phyloP scores from a whole-genome alignment of 1,140 invertebrate species.

The Tetramorium parvispinum region DNA sequence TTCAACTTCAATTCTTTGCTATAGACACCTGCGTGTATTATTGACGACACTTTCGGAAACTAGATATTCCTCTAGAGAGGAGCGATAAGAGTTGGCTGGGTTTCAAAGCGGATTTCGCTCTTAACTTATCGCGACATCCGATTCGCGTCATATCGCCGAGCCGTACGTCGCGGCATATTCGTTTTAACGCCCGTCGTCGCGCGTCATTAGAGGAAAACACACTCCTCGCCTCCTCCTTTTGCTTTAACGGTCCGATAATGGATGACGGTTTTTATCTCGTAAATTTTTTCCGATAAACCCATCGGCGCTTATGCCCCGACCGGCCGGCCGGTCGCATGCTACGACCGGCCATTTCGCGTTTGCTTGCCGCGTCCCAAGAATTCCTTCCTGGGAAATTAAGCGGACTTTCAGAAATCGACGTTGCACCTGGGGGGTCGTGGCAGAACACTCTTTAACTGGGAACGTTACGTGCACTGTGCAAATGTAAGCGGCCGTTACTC shows the following conservation, averaged over 20 bases:
- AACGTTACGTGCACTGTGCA: conserved; percentile 70
- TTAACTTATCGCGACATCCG: conserved; percentile 2
- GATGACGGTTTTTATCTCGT: conserved; percentile 63
- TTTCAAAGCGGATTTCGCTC: background rate
- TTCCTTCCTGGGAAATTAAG: conserved; percentile 73
- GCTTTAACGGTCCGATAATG: conserved; percentile 68
- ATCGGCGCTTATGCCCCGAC: background rate
- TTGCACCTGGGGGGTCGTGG: conserved; percentile 72
- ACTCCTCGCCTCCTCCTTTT: conserved; percentile 21
- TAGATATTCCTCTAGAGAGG: background rate
- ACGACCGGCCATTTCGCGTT: conserved; percentile 44
- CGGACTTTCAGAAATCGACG: conserved; percentile 71
- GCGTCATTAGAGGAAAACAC: conserved; percentile 59
- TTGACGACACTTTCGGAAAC: background rate
- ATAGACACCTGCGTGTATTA: background rate
- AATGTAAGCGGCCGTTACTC: conserved; percentile 75
- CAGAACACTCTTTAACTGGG: conserved; percentile 68
- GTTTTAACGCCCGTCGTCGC: conserved; percentile 35
- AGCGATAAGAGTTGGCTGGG: background rate
- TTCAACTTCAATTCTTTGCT: background rate
- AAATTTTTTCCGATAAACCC: conserved; percentile 65
- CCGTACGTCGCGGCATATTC: conserved; percentile 42
- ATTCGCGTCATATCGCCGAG: background rate
- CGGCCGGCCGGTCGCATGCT: background rate
- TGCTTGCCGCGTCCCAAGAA: conserved; percentile 53